Conservation (phyloP, 2,888 invertebrate species). For the Acrobasis repandana region DNA sequence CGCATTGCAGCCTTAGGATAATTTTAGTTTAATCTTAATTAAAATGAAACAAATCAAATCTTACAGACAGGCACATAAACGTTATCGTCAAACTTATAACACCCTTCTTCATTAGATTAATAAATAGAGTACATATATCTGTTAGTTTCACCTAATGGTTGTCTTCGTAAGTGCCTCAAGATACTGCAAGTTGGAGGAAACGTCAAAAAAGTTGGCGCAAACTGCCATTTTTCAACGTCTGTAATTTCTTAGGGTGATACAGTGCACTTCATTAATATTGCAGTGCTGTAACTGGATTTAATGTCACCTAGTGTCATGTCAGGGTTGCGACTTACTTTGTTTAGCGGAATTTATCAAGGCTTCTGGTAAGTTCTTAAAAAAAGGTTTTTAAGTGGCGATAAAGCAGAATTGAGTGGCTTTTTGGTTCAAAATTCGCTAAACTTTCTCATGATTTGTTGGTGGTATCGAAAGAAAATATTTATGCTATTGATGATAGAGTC, state of each 20-base stretch:
- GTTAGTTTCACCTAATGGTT: constrained; percentile 32
- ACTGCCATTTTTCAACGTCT: constrained; percentile 54
- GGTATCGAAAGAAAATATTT: too few species aligned
- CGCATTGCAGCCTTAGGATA: too few species aligned
- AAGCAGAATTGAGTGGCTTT: too few species aligned
- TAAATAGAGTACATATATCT: constrained; percentile 17
- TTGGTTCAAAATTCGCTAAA: too few species aligned
- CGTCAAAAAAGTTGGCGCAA: constrained; percentile 52
- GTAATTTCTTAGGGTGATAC: constrained; percentile 35
- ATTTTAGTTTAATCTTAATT: too few species aligned
- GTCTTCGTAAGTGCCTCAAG: constrained; percentile 39
- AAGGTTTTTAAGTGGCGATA: not conserved
- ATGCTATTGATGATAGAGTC: too few species aligned
- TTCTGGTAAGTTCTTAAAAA: not conserved
- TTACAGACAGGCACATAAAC: too few species aligned
- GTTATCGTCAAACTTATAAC: too few species aligned
- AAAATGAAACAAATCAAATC: too few species aligned
- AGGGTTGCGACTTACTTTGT: constrained; percentile 4
- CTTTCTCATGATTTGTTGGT: too few species aligned
- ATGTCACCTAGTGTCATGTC: constrained; percentile 26
- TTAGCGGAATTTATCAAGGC: not conserved
- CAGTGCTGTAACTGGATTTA: constrained; percentile 37
- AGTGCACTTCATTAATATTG: constrained; percentile 49
- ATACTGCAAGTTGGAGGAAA: constrained; percentile 42
- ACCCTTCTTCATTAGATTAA: not conserved